Percentiles rank a stretch among this genome's conserved stretches.
These are phyloP conservation scores for Ceyx cyanopectus DNA, from an alignment of 2,113 vertebrate species.

Conservation along the genomic window DNA sequence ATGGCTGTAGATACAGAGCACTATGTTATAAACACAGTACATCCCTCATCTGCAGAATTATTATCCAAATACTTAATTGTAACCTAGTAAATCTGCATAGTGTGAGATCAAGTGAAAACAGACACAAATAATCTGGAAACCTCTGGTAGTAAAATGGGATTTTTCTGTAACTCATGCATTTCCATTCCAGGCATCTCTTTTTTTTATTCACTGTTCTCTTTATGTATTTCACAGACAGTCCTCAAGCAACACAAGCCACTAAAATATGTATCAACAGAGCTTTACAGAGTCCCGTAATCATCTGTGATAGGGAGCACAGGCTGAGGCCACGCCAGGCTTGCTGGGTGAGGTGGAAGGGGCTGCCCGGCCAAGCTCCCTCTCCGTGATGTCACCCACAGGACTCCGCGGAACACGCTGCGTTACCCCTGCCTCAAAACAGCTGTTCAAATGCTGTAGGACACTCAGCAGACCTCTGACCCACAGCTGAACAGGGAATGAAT, in stretches of 20 bases:
- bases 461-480: neutral
- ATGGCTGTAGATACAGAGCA: neutral
- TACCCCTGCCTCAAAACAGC: constrained; percentile 39
- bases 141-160: neutral
- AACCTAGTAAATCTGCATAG: neutral
- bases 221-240: neutral
- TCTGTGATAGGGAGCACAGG: neutral
- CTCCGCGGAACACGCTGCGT: accelerated
- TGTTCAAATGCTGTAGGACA: constrained; percentile 67
- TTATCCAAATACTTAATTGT: neutral
- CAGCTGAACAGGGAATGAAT: constrained; percentile 12
- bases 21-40: neutral
- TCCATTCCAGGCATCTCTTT: neutral
- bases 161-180: neutral
- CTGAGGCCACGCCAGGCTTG: accelerated
- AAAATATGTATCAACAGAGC: neutral
- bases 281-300: neutral
- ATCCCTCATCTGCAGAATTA: neutral
- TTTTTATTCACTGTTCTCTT: neutral
- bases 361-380: accelerated
- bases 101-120: constrained; percentile 36
- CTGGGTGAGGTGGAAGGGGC: neutral
- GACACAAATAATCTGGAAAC: neutral
- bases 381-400: neutral
- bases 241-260: neutral